These are phyloP conservation scores for Sinocyclocheilus rhinocerous DNA, from an alignment of 2,113 vertebrate species.

Conservation along the genomic window DNA sequence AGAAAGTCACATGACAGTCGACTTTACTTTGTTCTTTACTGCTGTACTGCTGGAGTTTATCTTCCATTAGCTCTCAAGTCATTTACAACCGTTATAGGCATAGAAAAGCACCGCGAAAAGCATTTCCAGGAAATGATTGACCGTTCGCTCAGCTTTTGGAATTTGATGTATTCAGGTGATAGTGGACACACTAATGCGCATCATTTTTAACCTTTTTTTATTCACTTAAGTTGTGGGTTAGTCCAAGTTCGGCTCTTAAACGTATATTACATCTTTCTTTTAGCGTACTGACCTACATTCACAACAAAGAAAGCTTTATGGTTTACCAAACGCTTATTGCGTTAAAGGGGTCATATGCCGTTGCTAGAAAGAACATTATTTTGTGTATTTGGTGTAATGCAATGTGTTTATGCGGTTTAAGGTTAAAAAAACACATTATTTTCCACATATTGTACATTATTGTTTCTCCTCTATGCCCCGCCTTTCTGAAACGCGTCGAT, in stretches of 20 bases:
- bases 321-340: neutral
- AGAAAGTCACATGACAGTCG: neutral
- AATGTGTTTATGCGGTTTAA: too few relatives aligned
- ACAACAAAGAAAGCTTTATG: conserved; percentile 28
- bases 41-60: neutral
- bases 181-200: neutral
- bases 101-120: neutral
- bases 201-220: neutral
- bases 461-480: too few relatives aligned
- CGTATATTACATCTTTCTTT: too few relatives aligned
- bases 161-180: neutral
- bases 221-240: neutral
- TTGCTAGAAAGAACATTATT: too few relatives aligned
- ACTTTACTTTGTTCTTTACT: too few relatives aligned
- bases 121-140: too few relatives aligned
- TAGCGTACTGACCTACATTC: neutral
- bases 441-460: too few relatives aligned
- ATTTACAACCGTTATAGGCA: neutral
- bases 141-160: neutral
- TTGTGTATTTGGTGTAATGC: too few relatives aligned
- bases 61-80: neutral
- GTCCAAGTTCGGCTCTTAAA: neutral
- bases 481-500: too few relatives aligned
- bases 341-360: neutral
- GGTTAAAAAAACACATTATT: too few relatives aligned